Percentiles rank a stretch among this genome's conserved stretches.
Evolutionary conservation across 2,888 invertebrate species (phyloP).

Genomic region (Leptothorax acervorum): DNA sequence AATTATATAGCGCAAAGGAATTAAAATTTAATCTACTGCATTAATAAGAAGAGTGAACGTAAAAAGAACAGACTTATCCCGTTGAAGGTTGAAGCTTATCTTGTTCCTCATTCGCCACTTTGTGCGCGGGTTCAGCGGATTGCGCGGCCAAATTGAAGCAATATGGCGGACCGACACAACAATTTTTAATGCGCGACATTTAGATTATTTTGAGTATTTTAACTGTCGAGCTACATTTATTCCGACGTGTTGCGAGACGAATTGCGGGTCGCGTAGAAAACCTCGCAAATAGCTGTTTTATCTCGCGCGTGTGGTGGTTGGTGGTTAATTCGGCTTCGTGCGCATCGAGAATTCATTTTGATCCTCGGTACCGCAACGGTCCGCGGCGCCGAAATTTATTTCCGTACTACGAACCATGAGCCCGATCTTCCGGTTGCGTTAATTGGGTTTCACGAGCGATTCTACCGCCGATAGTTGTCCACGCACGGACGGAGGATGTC

Average conservation of each 20-base stretch:
- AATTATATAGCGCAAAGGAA: too few species aligned
- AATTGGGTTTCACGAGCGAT: conserved; percentile 48
- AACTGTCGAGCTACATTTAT: conserved; percentile 56
- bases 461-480: conserved; percentile 27
- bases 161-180: conserved; percentile 76
- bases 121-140: conserved; percentile 44
- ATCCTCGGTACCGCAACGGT: background rate
- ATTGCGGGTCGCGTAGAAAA: conserved; percentile 27
- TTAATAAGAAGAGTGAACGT: too few species aligned
- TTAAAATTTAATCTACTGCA: too few species aligned
- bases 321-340: background rate
- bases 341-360: background rate
- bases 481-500: conserved; percentile 74
- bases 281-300: background rate
- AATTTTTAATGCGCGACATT: conserved; percentile 67
- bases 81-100: background rate
- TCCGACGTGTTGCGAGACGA: conserved; percentile 6
- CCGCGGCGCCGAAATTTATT: conserved; percentile 55
- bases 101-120: background rate
- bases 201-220: conserved; percentile 71
- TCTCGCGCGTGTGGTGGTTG: background rate
- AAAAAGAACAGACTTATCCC: background rate
- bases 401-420: conserved; percentile 65
- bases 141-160: conserved; percentile 76
- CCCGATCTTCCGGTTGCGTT: conserved; percentile 59